Conservation (phyloP, 2,113 vertebrate species). For the Ctenodactylus gundi region DNA sequence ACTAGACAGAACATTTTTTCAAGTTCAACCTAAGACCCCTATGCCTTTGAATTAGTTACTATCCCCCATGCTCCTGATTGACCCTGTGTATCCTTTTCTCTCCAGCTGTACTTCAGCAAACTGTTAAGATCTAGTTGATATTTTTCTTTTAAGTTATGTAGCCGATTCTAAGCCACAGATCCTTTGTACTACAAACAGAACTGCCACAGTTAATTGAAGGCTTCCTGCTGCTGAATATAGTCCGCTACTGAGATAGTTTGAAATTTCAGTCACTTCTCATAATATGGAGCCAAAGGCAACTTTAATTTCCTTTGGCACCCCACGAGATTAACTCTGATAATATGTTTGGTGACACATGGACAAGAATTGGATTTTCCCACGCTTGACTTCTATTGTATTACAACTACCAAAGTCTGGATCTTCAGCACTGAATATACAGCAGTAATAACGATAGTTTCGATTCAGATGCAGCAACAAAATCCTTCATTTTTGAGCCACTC, state of each 20-base stretch:
- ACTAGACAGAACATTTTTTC: conserved; percentile 65
- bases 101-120: conserved; percentile 56
- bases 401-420: background rate
- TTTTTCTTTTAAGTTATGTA: conserved; percentile 78
- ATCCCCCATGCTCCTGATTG: conserved; percentile 67
- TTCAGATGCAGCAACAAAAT: background rate
- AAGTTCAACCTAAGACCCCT: conserved; percentile 61
- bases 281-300: conserved; percentile 75
- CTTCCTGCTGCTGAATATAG: conserved; percentile 82
- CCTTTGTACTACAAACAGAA: conserved; percentile 85
- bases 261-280: conserved; percentile 79
- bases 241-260: conserved; percentile 70
- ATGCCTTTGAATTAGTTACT: conserved; percentile 66
- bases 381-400: conserved; percentile 34
- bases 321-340: conserved; percentile 73
- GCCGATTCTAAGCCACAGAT: conserved; percentile 73
- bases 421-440: background rate
- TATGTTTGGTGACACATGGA: conserved; percentile 70
- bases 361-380: conserved; percentile 68
- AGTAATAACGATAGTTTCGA: conserved; percentile 16
- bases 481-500: background rate
- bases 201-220: conserved; percentile 82
- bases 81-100: conserved; percentile 65
- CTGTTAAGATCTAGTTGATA: conserved; percentile 75
- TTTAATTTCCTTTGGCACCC: conserved; percentile 82